Evolutionary conservation across 1,140 invertebrate species (phyloP).

Genomic region (Drosophila novamexicana): DNA sequence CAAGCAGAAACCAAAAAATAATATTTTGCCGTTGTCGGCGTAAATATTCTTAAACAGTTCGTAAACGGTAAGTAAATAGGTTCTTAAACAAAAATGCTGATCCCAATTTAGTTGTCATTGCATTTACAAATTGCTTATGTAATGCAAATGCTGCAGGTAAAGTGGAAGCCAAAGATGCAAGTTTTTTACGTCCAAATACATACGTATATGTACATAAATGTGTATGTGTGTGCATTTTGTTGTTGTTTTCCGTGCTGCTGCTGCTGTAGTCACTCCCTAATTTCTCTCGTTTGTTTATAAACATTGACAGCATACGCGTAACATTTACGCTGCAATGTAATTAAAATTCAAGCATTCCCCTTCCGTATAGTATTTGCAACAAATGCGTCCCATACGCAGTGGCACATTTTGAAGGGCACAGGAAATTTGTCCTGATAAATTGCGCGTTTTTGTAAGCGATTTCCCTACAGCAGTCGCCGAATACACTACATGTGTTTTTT

Average conservation of each 20-base stretch:
- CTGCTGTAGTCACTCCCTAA: constrained; percentile 9
- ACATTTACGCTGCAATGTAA: constrained; percentile 14
- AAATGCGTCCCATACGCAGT: background rate
- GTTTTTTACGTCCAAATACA: constrained; percentile 1
- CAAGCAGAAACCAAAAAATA: constrained; percentile 5
- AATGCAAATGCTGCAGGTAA: constrained; percentile 18
- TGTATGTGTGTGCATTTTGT: constrained; percentile 9
- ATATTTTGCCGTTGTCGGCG: constrained; percentile 24
- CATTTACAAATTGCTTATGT: constrained; percentile 28
- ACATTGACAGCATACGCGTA: constrained; percentile 15
- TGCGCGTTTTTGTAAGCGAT: constrained; percentile 9
- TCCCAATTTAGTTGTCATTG: constrained; percentile 7
- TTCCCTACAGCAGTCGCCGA: background rate
- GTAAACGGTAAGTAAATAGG: constrained; percentile 37
- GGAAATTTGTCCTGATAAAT: constrained; percentile 32
- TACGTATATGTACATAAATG: constrained; percentile 1
- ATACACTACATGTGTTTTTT: background rate
- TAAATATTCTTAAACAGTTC: constrained; percentile 18
- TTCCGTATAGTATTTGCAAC: background rate
- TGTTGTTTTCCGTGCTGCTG: constrained; percentile 5
- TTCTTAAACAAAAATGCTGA: constrained; percentile 5
- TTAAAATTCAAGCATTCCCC: background rate
- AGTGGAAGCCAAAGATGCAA: constrained; percentile 14
- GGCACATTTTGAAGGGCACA: constrained; percentile 12
- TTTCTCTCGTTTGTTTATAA: constrained; percentile 48